Evolutionary conservation across 2,797 vertebrate genomes (phyloP), one percentile per base, ranked within the genome.

Genomic region (Lepus oiostolus): DNA sequence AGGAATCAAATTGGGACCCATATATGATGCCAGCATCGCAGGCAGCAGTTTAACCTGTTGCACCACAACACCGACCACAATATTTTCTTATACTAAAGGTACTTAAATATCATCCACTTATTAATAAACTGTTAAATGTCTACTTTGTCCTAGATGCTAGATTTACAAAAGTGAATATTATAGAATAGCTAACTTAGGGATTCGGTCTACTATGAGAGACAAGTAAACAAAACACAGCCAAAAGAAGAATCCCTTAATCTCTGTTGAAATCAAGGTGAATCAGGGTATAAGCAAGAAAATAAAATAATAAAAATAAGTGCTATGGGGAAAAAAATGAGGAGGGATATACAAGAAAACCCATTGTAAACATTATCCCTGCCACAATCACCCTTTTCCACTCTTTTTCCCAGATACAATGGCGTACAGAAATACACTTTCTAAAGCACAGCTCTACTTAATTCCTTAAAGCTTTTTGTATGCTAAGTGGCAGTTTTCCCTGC

Each of bases 401-500:
- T 72, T 30, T 91, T 91, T 90, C 74, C 28, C 63, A 81, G 92
- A 86, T 71, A 86, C 60, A 71, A 86, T 1, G 70, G 12, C 77
- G 94, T 50, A 75, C 12, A 74, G 50, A 94, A 92, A 94, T 72
- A 71, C 0, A 65, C 22, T 81, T 92, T 68, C 63, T 52, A 92
- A 96, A 96, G 62, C 35, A 97, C 42, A 94, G 35, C 30, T 95
- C 67, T 88, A 68, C 74, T 88, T 91, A 86, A 85, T 86, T 93
- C 63, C 54, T 52, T 77, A 82, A 88, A 77, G 71, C 30, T 60
- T 95, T 93, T 71, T 88, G 54, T 58, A 91, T 94, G 79, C 81
- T 86, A 96, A 96, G 88, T 54, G 63, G 88, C 52, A 83, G 71
- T 92, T 87, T 93, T 96, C 72, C 62, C 68, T 94, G 63, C 38